Base-by-base conservation (phyloP, 2,113 vertebrate genomes). In the Poecilia latipinna region DNA sequence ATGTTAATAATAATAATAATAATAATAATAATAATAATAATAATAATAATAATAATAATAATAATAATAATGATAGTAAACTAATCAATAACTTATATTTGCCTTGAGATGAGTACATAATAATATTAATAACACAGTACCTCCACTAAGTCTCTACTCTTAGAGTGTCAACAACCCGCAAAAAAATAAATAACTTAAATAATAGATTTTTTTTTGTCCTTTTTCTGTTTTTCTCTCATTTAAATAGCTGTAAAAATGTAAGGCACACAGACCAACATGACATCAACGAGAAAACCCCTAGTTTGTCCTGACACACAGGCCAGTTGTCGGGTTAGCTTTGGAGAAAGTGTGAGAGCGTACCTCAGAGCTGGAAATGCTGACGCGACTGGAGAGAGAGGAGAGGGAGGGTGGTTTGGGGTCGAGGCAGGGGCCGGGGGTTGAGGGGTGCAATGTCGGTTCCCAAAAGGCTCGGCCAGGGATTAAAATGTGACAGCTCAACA, bases 81-180 rank as follows among this genome's bases (percentile, higher is more conserved):
- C 96, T 98, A 97, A 94, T 97, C 94, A 98, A 99, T 99, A 99
- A 99, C 96, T 99, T 99, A 98, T 93, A 91, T 94, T 94, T 97
- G 96, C 96, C 96, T 97, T 99, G 98, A 99, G 98, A 99, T 99
- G 98, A 99, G 97, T 97, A 98, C 96, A 98, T 97, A 94, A 91
- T 92, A 65, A 96, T 97, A 95, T 90, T 97, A 95, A 90, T 93
- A 96, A 97, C 97, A 98, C 96, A 98, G 96, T 98, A 97, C 96
- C 95, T 95, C 95, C 95, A 95, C 97, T 96, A 97, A 96, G 96
- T 96, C 83, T 86, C 95, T 96, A 96, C 95, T 95, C 96, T 96
- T 94, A 96, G 96, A 96, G 96, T 87, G 94, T 89, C 95, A 96
- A 96, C 95, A 95, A 97, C 95, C 95, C 95, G 96, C 95, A 97